A percentile compares a stretch with the other conserved stretches of the same genome.
phyloP scores from a whole-genome alignment of 2,113 vertebrate species.

The Spheniscus mendiculus region DNA sequence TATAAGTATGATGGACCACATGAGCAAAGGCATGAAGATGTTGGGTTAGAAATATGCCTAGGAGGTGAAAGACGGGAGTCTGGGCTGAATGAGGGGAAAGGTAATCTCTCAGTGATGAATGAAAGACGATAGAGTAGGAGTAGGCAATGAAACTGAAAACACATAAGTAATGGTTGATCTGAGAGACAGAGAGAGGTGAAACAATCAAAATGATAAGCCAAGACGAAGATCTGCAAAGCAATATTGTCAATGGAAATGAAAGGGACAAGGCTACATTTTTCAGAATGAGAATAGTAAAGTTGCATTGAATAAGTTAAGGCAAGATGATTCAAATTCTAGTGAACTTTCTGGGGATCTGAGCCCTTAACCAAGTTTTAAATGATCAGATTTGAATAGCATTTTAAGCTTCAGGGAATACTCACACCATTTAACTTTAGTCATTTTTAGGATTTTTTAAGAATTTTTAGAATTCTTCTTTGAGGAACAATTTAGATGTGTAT shows the following conservation, averaged over 20 bases:
- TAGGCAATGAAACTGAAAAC: background rate
- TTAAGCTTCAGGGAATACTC: background rate
- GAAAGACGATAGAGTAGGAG: background rate
- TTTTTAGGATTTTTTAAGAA: background rate
- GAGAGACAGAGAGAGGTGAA: background rate
- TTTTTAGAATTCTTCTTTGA: background rate
- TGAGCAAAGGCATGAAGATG: background rate
- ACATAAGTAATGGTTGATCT: background rate
- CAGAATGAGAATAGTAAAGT: background rate
- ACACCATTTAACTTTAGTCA: background rate
- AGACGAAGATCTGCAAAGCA: background rate
- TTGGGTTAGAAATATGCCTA: background rate
- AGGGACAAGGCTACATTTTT: background rate
- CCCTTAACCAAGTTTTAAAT: background rate
- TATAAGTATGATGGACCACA: background rate
- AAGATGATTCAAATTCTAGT: background rate
- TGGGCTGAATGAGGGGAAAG: background rate
- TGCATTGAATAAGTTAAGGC: background rate
- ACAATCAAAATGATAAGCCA: background rate
- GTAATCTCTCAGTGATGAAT: background rate
- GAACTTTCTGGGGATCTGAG: background rate
- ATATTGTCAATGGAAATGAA: background rate
- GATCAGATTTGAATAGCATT: background rate
- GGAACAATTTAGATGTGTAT: background rate
- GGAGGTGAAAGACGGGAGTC: background rate